Percentiles rank a stretch among this genome's conserved stretches.
Conservation (phyloP, 2,797 vertebrate species). For the Spinibarbus caldwelli region DNA sequence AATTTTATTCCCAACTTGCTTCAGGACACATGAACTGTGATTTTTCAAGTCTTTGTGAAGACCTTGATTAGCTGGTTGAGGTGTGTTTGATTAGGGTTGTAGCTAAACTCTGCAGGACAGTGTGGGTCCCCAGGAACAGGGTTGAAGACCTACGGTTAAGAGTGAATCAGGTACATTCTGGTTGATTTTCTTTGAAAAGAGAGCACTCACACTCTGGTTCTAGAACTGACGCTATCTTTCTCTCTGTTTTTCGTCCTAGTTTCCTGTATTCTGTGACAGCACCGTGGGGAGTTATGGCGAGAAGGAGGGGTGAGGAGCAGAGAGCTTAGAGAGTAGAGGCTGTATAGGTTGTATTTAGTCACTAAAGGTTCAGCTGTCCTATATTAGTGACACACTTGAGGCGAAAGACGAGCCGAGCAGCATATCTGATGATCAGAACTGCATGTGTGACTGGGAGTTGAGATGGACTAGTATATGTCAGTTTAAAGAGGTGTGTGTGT, state of each 20-base stretch:
- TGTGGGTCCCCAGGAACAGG: not conserved
- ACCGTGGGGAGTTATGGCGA: conserved; percentile 63
- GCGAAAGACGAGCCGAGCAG: conserved; percentile 44
- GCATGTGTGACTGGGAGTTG: not conserved
- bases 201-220: conserved; percentile 20
- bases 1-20: not conserved
- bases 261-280: conserved; percentile 72
- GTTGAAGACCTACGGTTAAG: not conserved
- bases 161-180: not conserved
- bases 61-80: not conserved
- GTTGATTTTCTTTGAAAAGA: conserved; percentile 25
- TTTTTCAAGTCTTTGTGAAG: not conserved
- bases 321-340: conserved; percentile 35
- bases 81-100: not conserved
- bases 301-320: conserved; percentile 31
- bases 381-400: conserved; percentile 73
- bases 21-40: not conserved
- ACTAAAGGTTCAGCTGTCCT: conserved; percentile 70
- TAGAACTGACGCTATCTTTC: conserved; percentile 32
- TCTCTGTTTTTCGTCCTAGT: conserved; percentile 66
- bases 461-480: conserved; percentile 16
- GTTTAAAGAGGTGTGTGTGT: not conserved
- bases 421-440: not conserved
- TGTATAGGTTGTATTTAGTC: conserved; percentile 55
- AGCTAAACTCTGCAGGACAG: not conserved